phyloP scores from a whole-genome alignment of 35 echinoderm and acorn worm genomes.

The Nesometra sesokonis region DNA sequence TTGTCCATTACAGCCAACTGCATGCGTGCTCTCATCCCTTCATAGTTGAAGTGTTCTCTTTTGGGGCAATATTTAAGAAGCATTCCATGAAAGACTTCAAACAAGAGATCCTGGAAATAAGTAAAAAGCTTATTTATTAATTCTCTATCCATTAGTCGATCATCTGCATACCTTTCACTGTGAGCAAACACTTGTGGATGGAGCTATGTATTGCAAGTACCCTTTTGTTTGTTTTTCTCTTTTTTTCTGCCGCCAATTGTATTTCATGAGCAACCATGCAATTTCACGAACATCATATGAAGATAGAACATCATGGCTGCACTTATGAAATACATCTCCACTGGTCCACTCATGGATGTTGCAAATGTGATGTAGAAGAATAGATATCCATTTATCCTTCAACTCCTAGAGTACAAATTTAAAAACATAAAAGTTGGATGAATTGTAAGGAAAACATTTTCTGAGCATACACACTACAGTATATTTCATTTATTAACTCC shows the following conservation, averaged over 20 bases:
- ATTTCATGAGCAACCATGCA: too few species aligned
- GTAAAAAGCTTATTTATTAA: too few species aligned
- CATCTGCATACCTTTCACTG: too few species aligned
- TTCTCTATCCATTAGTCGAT: too few species aligned
- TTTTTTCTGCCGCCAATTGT: too few species aligned
- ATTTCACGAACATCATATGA: neutral
- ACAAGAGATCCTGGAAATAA: constrained; percentile 14
- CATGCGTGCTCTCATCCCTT: constrained; percentile 2
- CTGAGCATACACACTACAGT: neutral
- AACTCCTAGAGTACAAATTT: neutral
- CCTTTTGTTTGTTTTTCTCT: too few species aligned
- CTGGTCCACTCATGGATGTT: constrained; percentile 19
- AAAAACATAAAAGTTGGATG: neutral
- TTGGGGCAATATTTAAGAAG: constrained; percentile 50
- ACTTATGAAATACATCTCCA: constrained; percentile 20
- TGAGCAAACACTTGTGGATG: too few species aligned
- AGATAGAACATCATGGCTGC: constrained; percentile 24
- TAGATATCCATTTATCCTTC: constrained; percentile 40
- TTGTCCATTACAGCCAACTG: constrained; percentile 47
- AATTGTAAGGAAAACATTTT: neutral
- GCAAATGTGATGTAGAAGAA: constrained; percentile 24
- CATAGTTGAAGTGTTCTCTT: constrained; percentile 13
- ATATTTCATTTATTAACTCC: too few species aligned
- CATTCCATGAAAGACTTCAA: constrained; percentile 37
- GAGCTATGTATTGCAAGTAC: too few species aligned